Conservation (phyloP, 2,888 invertebrate species). For the Chydorus sphaericus region DNA sequence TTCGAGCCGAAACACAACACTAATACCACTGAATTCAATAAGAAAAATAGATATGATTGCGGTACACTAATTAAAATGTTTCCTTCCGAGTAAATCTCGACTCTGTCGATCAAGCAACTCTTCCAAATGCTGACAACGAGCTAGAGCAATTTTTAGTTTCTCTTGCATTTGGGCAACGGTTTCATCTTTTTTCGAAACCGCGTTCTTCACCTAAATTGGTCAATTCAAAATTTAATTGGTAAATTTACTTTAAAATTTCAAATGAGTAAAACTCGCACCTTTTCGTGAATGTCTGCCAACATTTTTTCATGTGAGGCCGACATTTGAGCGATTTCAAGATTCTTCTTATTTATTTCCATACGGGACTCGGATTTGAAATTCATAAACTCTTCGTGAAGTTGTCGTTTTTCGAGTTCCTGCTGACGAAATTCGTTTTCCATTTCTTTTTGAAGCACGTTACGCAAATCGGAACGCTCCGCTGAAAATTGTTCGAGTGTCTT, state of each 20-base stretch:
- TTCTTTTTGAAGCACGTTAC: constrained; percentile 43
- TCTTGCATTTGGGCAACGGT: constrained; percentile 53
- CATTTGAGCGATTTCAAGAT: constrained; percentile 35
- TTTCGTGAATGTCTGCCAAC: constrained; percentile 62
- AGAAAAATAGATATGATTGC: too few relatives aligned
- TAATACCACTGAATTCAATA: too few relatives aligned
- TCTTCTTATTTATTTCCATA: constrained; percentile 31
- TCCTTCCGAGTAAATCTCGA: constrained; percentile 19
- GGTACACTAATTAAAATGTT: too few relatives aligned
- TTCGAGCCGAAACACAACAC: too few relatives aligned
- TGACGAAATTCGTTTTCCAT: constrained; percentile 46
- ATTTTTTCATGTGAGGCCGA: constrained; percentile 48
- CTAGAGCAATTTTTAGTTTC: constrained; percentile 51
- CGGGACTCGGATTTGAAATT: constrained; percentile 21
- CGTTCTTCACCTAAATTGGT: constrained; percentile 59
- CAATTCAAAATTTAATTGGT: neutral
- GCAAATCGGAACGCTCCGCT: constrained; percentile 40
- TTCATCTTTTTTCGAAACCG: constrained; percentile 63
- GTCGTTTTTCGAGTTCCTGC: constrained; percentile 27
- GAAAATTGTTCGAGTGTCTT: constrained; percentile 32
- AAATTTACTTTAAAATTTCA: neutral
- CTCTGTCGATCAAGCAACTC: constrained; percentile 54
- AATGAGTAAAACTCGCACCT: constrained; percentile 34
- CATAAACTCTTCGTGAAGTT: constrained; percentile 15
- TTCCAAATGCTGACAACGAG: constrained; percentile 58